Evolutionary conservation across 2,888 invertebrate genomes (phyloP), one percentile per base, ranked within the genome.

Genomic region (Drosophila barbarae): DNA sequence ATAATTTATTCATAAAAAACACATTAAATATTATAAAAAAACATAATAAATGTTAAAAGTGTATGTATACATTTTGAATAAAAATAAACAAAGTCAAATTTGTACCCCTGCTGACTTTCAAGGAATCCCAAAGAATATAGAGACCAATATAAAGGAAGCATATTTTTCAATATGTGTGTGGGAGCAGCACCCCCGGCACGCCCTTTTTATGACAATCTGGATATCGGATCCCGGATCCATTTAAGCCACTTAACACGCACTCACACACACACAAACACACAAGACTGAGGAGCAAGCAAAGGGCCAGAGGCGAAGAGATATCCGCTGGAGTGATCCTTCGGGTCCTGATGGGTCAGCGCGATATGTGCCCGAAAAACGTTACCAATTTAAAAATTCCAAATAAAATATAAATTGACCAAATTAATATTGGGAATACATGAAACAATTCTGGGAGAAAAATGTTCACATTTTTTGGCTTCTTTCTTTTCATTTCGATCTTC

Each of bases 391-490:
- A 88, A 88, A 88, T 89, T 88, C 89, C 89, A 87, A 88, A 87
- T 88, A 88, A 88, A 88, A 89, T 88, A 88, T 88, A 88, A 89
- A 89, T 88, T 86, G 89, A 88, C 87, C 88, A 88, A 88, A 88
- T 88, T 88, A 88, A 88, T 88, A 88, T 88, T 76, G 84, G 63
- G 82, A 75, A 78, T 83, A 86, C 86, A 86, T 82, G 85, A 78
- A 83, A 88, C 88, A 88, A 88, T 88, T 88, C 89, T 88, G 88
- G 83, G 87, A 88, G 86, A 88, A 87, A 86, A 87, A 89, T 88
- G 83, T 81, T 82, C 76, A 79, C 80, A 83, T 84, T 85, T 74
- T 74, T 69, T 69, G 61, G 58, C 69, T 52, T 58, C 67, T 74
- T 55, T 44, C 35, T 18, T 71, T 54, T 63, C 28, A 41, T 26